Conservation (phyloP, 2,797 vertebrate genomes). For the Coccyzus lansbergi region DNA sequence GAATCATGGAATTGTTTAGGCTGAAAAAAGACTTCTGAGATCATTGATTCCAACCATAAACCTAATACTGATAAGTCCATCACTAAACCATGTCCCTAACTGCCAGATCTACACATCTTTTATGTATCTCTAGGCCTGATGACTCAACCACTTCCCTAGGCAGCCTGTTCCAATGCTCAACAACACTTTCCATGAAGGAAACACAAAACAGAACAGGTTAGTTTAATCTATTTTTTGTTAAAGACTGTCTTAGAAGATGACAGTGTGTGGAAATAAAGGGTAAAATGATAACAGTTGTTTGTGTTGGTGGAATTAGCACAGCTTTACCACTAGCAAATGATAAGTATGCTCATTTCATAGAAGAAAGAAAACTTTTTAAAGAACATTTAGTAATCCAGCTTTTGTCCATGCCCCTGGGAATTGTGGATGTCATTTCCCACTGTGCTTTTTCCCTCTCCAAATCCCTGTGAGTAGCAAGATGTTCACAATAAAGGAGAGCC, state of each 20-base stretch:
- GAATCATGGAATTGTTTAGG: too few relatives aligned
- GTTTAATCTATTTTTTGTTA: background rate
- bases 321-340: background rate
- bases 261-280: background rate
- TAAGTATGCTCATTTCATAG: background rate
- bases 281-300: background rate
- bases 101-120: too few relatives aligned
- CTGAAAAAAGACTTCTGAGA: too few relatives aligned
- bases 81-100: too few relatives aligned
- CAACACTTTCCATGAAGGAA: too few relatives aligned
- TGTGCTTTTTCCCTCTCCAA: background rate
- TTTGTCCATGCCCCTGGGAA: background rate
- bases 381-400: background rate
- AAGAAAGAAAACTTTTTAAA: background rate
- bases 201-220: background rate
- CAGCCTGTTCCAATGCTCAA: too few relatives aligned
- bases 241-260: background rate
- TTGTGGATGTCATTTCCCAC: background rate
- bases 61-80: too few relatives aligned
- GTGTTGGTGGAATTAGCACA: background rate
- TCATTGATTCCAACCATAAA: too few relatives aligned
- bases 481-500: constrained; percentile 33
- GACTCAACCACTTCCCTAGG: too few relatives aligned
- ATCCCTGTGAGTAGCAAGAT: constrained; percentile 21
- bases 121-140: too few relatives aligned